phyloP scores from a whole-genome alignment of 2,113 vertebrate species.

The Gasterosteus nipponicus region DNA sequence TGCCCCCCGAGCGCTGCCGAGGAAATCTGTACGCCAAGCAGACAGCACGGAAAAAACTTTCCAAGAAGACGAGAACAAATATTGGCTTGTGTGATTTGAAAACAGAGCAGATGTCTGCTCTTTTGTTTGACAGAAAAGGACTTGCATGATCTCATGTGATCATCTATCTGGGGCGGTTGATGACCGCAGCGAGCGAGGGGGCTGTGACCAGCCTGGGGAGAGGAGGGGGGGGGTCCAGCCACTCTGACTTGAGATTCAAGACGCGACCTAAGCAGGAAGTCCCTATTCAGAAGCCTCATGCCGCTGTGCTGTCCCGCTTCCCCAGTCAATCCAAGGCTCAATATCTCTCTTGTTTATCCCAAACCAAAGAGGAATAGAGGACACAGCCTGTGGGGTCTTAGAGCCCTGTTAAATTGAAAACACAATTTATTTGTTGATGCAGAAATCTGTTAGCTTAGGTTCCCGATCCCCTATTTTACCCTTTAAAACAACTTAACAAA shows the following conservation, averaged over 20 bases:
- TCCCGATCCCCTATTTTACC: not conserved
- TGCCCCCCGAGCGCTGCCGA: slow-evolving; percentile 47
- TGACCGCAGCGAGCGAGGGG: slow-evolving; percentile 33
- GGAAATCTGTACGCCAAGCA: slow-evolving; percentile 62
- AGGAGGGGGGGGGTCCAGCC: slow-evolving; percentile 36
- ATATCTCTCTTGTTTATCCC: slow-evolving; percentile 68
- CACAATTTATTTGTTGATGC: slow-evolving; percentile 28
- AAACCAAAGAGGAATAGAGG: slow-evolving; percentile 40
- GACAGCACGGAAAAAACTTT: slow-evolving; percentile 59
- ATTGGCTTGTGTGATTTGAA: slow-evolving; percentile 51
- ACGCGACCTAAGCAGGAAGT: slow-evolving; percentile 79
- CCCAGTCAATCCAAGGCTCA: slow-evolving; percentile 63
- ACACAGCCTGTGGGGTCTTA: slow-evolving; percentile 38
- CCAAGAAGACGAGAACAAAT: slow-evolving; percentile 66
- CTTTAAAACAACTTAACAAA: not conserved
- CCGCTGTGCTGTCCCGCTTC: slow-evolving; percentile 68
- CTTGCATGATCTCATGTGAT: slow-evolving; percentile 42
- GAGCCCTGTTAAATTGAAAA: slow-evolving; percentile 35
- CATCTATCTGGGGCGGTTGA: slow-evolving; percentile 43
- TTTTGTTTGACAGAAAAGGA: slow-evolving; percentile 50
- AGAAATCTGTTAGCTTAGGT: slow-evolving; percentile 19
- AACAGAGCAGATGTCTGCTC: slow-evolving; percentile 54
- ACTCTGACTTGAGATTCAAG: slow-evolving; percentile 78
- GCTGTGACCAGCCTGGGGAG: too few species aligned
- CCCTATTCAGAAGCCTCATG: slow-evolving; percentile 72